These are phyloP conservation scores for Ennomos erosarius DNA, from an alignment of 2,888 invertebrate species.

Conservation along the genomic window DNA sequence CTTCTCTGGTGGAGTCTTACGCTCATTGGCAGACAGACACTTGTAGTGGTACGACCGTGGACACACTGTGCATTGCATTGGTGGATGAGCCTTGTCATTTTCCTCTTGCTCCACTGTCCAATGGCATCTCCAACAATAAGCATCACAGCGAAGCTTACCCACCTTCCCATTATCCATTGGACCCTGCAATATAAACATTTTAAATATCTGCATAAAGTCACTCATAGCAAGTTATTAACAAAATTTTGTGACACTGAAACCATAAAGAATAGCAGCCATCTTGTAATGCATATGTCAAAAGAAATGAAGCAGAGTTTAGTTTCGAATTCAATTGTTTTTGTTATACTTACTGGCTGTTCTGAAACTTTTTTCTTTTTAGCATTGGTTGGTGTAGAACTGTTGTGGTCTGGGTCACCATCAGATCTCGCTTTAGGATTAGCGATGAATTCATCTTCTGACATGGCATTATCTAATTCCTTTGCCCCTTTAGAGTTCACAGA, in stretches of 20 bases:
- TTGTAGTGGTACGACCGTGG: constrained; percentile 93
- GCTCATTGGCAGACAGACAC: constrained; percentile 86
- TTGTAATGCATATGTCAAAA: constrained; percentile 39
- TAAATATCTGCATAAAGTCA: constrained; percentile 11
- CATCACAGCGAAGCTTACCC: constrained; percentile 84
- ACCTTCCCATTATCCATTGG: constrained; percentile 38
- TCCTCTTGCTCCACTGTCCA: constrained; percentile 85
- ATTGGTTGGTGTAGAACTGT: constrained; percentile 40
- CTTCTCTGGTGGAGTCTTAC: constrained; percentile 68
- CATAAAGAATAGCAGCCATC: constrained; percentile 43
- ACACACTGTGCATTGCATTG: constrained; percentile 91
- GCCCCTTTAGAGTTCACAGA: constrained; percentile 74
- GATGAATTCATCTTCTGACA: constrained; percentile 53
- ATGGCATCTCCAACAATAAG: constrained; percentile 97
- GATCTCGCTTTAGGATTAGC: constrained; percentile 45
- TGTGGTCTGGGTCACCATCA: constrained; percentile 45
- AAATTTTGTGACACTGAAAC: neutral
- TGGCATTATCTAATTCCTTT: constrained; percentile 63
- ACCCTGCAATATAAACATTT: constrained; percentile 44
- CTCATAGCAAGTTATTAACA: neutral
- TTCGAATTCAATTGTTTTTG: constrained; percentile 17
- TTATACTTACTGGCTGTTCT: constrained; percentile 45
- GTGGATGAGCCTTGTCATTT: constrained; percentile 64
- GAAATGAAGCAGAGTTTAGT: constrained; percentile 25
- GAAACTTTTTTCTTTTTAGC: constrained; percentile 52